Evolutionary conservation across 2,888 invertebrate genomes (phyloP), one percentile per base, ranked within the genome.

Genomic region (Harpalus rufipes): DNA sequence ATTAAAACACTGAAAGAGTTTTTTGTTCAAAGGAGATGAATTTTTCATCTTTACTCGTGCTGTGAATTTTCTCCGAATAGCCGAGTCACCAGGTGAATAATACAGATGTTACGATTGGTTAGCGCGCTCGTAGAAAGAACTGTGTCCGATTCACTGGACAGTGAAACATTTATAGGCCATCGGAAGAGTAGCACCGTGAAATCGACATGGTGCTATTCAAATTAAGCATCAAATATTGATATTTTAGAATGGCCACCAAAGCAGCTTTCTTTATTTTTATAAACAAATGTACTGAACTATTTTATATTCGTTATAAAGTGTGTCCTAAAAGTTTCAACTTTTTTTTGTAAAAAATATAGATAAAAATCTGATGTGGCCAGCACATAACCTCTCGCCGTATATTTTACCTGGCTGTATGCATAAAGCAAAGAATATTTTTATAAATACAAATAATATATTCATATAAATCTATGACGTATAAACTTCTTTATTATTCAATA

Each of bases 211-310:
- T 32, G 8, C 78, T 14, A 78, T 78, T 78, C 78, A 78, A 78
- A 78, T 78, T 78, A 78, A 56, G 58, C 14, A 78, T 78, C 78
- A 78, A 78, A 78, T 78, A 78, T 78, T 78, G 32, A 78, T n/a
- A n/a, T 18, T 18, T 6, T 14, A 59, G 16, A 59, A 18, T 59
- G 59, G 16, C 59, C 10, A 18, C 16, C n/a, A 12, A 56, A 56
- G 8, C 6, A n/a, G 21, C 18, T 10, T 39, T 32, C 39, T 25
- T 44, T 44, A 39, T 25, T 72, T 72, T 39, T 72, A 41, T 72
- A 0, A 7, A n/a, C 4, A 32, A 72, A 39, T 12, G 68, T 32
- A 32, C 32, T 32, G 32, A 5, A 32, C 32, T 6, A 5, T 32
- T 32, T 32, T 32, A 32, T 32, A 32, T 0, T 32, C 32, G 32